Percentiles rank a stretch among this genome's conserved stretches.
These are phyloP conservation scores for Drosophila pallidifrons DNA, from an alignment of 1,140 invertebrate species.

Conservation along the genomic window DNA sequence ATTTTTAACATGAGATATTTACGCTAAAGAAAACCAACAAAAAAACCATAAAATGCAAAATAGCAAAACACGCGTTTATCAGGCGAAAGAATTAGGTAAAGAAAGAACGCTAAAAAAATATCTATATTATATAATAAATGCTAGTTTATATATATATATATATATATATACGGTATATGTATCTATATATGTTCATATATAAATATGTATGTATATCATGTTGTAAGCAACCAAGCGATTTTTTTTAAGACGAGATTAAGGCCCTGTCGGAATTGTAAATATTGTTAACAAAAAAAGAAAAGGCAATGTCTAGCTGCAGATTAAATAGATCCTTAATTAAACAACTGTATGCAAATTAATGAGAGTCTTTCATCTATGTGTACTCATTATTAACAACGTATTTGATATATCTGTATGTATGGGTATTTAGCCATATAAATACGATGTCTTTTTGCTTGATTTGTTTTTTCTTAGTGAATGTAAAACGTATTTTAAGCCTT, in stretches of 20 bases:
- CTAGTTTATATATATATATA: conserved; percentile 46
- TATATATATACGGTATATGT: conserved; percentile 47
- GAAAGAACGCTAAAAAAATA: conserved; percentile 38
- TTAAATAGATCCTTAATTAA: conserved; percentile 65
- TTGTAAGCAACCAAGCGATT: conserved; percentile 68
- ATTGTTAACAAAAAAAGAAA: conserved; percentile 67
- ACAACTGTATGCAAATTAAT: conserved; percentile 36
- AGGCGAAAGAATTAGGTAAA: conserved; percentile 15
- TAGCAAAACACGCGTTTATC: conserved; percentile 33
- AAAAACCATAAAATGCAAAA: conserved; percentile 32
- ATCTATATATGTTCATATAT: conserved; percentile 40
- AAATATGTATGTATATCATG: conserved; percentile 58
- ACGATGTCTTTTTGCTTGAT: conserved; percentile 26
- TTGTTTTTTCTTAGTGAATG: conserved; percentile 31
- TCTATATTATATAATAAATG: conserved; percentile 45
- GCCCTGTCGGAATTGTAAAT: conserved; percentile 66
- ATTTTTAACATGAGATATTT: conserved; percentile 33
- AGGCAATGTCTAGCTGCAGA: conserved; percentile 55
- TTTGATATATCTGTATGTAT: background rate
- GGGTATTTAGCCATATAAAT: conserved; percentile 23
- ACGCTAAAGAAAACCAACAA: conserved; percentile 1
- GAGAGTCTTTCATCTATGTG: conserved; percentile 38
- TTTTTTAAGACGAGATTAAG: conserved; percentile 54
- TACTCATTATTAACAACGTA: conserved; percentile 13
- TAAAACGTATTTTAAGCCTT: conserved; percentile 26